Evolutionary conservation across 2,113 vertebrate genomes (phyloP).

Genomic region (Nannospalax galili): DNA sequence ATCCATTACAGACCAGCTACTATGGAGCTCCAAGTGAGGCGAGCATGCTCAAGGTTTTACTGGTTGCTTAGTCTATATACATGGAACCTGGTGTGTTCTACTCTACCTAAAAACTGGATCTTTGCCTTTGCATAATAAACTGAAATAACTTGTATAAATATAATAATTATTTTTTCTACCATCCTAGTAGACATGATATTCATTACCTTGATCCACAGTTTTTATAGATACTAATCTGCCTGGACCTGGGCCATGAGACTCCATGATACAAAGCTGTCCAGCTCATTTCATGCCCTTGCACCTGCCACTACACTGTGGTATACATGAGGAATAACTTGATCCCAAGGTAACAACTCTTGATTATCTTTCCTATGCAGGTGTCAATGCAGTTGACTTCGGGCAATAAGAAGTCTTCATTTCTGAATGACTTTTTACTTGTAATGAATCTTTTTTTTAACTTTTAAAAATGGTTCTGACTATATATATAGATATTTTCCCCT

Average conservation of each 20-base stretch:
- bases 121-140: neutral
- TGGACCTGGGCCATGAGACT: neutral
- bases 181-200: neutral
- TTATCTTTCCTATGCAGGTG: neutral
- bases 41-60: neutral
- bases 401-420: neutral
- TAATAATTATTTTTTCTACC: neutral
- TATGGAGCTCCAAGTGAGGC: neutral
- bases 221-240: neutral
- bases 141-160: neutral
- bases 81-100: neutral
- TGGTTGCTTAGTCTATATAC: neutral
- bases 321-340: neutral
- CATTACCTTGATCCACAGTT: neutral
- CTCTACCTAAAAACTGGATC: neutral
- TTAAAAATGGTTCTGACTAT: neutral
- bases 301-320: neutral
- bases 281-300: neutral
- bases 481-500: neutral
- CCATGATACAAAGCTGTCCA: neutral
- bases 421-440: neutral
- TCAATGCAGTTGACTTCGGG: neutral
- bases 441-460: conserved; percentile 48
- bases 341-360: neutral
- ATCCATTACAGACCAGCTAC: too few species aligned